Base-by-base conservation (phyloP, 2,797 vertebrate species). In the Syndactyla subalaris region DNA sequence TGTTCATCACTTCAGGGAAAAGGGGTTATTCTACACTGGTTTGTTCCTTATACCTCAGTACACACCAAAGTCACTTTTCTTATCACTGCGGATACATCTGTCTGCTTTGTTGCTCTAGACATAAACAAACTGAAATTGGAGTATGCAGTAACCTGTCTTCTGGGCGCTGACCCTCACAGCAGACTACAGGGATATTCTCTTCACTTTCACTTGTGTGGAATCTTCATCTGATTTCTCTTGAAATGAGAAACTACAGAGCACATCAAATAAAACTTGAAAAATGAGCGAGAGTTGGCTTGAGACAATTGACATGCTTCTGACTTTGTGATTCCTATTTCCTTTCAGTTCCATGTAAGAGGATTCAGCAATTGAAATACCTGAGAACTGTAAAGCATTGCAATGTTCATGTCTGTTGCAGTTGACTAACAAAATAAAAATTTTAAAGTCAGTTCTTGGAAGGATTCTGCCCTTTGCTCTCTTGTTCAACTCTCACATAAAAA, bases 331-430 rank as follows among this genome's bases (percentile, higher is more conserved):
- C 80, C 77, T 76, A 92, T 86, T 94, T 82, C 77, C 76, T 95
- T 92, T 91, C 87, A 55, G 73, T 81, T 92, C 62, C 91, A 85
- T 6, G 2, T 65, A 88, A 88, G 55, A 77, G 72, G 70, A 89
- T 89, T 94, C 75, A 83, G 88, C 78, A 84, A 71, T 96, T 95
- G 80, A 95, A 95, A 96, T 93, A 91, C 94, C 95, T 94, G 95
- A 96, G 96, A 94, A 92, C 87, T 85, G 92, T 77, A 74, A 87
- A 83, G 78, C 83, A 72, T 59, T 85, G 71, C 70, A 62, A 93
- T 71, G 30, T 89, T 95, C 82, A 91, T 79, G 74, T 70, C 30
- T 48, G 59, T 73, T 77, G 86, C 67, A 84, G 74, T 0, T 70
- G 59, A 90, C 54, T 80, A 92, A 68, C 23, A 23, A 92, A 93